Conservation (phyloP, 2,888 invertebrate genomes). For the Cerceris rybyensis region DNA sequence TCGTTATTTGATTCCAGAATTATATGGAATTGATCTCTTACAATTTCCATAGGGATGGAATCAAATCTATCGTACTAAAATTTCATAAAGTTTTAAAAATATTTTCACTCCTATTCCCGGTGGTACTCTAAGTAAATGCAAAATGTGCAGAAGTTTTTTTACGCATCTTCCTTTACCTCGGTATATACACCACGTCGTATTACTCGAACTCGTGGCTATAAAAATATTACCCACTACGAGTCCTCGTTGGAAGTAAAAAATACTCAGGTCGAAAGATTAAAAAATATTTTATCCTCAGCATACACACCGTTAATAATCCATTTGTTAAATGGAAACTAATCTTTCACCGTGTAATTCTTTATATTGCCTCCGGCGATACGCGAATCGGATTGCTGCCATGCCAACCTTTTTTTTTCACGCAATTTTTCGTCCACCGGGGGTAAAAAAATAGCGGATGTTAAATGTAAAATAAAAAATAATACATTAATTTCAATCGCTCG, state of each 20-base stretch:
- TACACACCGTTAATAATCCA: conserved; percentile 9
- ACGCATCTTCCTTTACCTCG: conserved; percentile 11
- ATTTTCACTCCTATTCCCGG: conserved; percentile 8
- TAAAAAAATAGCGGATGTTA: background rate
- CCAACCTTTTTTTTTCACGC: no score
- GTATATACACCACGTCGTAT: conserved; percentile 19
- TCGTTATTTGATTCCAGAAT: no score
- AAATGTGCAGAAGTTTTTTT: conserved; percentile 28
- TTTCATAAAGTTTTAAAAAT: conserved; percentile 1
- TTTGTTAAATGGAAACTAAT: conserved; percentile 3
- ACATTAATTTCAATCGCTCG: no score
- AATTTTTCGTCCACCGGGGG: no score
- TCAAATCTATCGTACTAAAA: no score
- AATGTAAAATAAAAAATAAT: background rate
- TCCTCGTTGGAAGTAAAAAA: conserved; percentile 33
- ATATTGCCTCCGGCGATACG: background rate
- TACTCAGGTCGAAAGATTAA: conserved; percentile 35
- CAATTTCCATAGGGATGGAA: no score
- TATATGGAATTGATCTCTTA: no score
- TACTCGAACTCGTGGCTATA: conserved; percentile 32
- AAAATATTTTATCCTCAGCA: conserved; percentile 35
- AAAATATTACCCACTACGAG: conserved; percentile 42
- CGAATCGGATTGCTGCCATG: background rate
- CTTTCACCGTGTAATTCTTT: background rate
- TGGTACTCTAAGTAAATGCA: conserved; percentile 16